Base-by-base conservation (phyloP, 1,140 invertebrate genomes). In the Camponotus floridanus region DNA sequence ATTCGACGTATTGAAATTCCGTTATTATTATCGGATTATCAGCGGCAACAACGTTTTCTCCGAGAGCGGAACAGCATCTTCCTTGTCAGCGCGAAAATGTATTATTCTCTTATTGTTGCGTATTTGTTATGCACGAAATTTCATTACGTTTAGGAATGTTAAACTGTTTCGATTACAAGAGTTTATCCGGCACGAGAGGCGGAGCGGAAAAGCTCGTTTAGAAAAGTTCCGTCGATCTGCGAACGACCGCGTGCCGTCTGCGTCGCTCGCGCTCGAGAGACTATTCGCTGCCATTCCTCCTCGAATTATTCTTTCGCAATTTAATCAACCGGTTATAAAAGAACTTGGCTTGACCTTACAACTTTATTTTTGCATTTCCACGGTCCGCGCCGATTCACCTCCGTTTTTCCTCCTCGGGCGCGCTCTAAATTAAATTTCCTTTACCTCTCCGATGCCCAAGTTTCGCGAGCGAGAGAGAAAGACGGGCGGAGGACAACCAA, bases 371-470 rank as follows among this genome's bases (percentile, higher is more conserved):
- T 80, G 76, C 76, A 86, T 86, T 59, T 80, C 67, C 18, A 71
- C 55, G 64, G 62, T 62, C 57, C 76, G 57, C 26, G 7, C 76
- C 26, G 57, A 21, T 55, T 65, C 67, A 62, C 31, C 74, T 21
- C 31, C 59, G 79, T 74, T 83, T 83, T 83, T 61, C 68, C 55
- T 74, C 61, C 70, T 76, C 71, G 39, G 39, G 62, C 71, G 62
- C 71, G 33, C 31, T 87, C 70, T 76, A 87, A 87, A 87, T 87
- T 85, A 84, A 87, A 87, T 86, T 86, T 86, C 51, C 85, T 71
- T 73, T 81, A 39, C 67, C 67, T 64, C 61, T 64, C 61, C 76
- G 78, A 83, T 71, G 78, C 67, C 33, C 78, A 83, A 74, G 67
- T 74, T 83, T 83, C 68, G 26, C 45, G 36, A 26, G 36, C 55